Evolutionary conservation across 2,113 vertebrate species (phyloP).

Genomic region (Notarius quadriscutis): DNA sequence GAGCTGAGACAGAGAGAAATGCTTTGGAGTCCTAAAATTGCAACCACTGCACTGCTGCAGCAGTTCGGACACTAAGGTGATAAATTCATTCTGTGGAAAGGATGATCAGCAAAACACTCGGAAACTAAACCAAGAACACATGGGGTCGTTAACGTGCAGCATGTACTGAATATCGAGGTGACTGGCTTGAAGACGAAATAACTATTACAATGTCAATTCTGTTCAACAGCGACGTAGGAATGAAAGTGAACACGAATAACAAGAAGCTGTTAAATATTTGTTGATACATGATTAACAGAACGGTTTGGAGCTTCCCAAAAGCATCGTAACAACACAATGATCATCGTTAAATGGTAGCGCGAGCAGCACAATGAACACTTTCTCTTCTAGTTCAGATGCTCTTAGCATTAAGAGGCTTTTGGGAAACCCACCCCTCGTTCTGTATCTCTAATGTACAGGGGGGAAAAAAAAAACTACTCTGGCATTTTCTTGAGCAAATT

Average conservation of each 20-base stretch:
- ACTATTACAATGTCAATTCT: background rate
- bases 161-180: background rate
- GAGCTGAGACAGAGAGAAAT: conserved; percentile 1
- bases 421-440: too few relatives aligned
- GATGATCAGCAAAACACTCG: conserved; percentile 31
- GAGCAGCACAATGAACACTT: too few relatives aligned
- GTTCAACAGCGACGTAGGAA: background rate
- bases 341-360: too few relatives aligned
- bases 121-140: background rate
- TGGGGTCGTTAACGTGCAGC: background rate
- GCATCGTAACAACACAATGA: too few relatives aligned
- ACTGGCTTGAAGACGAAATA: background rate
- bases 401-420: too few relatives aligned
- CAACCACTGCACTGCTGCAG: conserved; percentile 27
- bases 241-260: background rate
- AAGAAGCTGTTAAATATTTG: background rate
- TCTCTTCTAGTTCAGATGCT: too few relatives aligned
- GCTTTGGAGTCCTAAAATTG: conserved; percentile 27
- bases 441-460: too few relatives aligned
- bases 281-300: background rate
- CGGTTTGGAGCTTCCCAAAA: background rate
- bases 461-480: too few relatives aligned
- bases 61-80: conserved; percentile 3
- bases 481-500: background rate
- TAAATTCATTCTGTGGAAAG: conserved; percentile 10